A percentile compares a stretch with the other conserved stretches of the same genome.
Evolutionary conservation across 1,140 invertebrate species (phyloP).

Genomic region (Drosophila sp.): DNA sequence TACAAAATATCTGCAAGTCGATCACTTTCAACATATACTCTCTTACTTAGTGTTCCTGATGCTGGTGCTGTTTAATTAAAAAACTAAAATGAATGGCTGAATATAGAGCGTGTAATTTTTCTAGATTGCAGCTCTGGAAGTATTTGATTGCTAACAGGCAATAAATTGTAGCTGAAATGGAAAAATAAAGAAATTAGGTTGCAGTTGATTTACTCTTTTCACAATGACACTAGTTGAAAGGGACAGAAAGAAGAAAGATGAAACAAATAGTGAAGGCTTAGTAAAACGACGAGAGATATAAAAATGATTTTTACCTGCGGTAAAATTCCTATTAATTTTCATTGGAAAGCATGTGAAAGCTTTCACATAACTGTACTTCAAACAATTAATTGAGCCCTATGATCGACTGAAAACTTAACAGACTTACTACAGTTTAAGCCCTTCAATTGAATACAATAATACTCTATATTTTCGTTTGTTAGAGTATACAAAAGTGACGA

Average conservation of each 20-base stretch:
- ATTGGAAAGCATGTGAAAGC: background rate
- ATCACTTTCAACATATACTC: background rate
- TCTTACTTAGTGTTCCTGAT: background rate
- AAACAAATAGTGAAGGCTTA: no score
- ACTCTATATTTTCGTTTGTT: background rate
- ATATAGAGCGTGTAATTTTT: constrained; percentile 66
- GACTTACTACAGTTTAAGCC: background rate
- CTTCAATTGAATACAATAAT: background rate
- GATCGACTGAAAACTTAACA: background rate
- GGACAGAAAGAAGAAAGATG: background rate
- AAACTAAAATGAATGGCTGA: constrained; percentile 67
- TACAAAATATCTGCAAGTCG: constrained; percentile 1
- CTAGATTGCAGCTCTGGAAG: constrained; percentile 68
- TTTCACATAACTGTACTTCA: background rate
- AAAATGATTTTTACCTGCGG: no score
- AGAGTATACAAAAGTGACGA: constrained; percentile 42
- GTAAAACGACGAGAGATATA: no score
- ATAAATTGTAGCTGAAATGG: constrained; percentile 62
- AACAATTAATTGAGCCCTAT: background rate
- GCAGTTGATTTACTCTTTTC: constrained; percentile 15
- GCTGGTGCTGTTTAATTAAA: constrained; percentile 72
- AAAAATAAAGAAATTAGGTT: background rate
- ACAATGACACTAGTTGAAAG: constrained; percentile 5
- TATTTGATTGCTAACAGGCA: constrained; percentile 66
- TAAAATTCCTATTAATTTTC: background rate